phyloP scores from a whole-genome alignment of 92 coral and sea anemone genomes.

The Scolanthus callimorphus region DNA sequence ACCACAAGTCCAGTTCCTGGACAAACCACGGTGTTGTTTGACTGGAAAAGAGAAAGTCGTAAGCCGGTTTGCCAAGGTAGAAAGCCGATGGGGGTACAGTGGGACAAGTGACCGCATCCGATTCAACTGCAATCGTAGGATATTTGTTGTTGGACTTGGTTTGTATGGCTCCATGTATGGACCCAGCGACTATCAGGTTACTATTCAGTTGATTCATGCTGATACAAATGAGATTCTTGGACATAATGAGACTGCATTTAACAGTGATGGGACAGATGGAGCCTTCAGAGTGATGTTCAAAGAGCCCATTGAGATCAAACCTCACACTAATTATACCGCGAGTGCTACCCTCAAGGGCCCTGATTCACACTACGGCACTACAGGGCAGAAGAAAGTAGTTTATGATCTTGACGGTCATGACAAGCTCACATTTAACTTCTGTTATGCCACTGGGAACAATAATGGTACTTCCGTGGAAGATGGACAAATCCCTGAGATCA shows the following conservation, averaged over 20 bases:
- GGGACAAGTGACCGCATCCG: slow-evolving; percentile 98
- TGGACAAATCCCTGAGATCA: slow-evolving; percentile 97
- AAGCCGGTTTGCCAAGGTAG: slow-evolving; percentile 82
- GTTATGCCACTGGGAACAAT: slow-evolving; percentile 92
- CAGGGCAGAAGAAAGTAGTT: slow-evolving; percentile 82
- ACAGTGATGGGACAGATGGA: slow-evolving; percentile 87
- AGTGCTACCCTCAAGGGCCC: slow-evolving; percentile 92
- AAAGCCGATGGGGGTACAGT: slow-evolving; percentile 99
- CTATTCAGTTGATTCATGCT: slow-evolving; percentile 64
- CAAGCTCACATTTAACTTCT: slow-evolving; percentile 83
- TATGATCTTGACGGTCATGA: slow-evolving; percentile 79
- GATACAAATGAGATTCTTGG: slow-evolving; percentile 83
- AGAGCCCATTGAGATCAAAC: slow-evolving; percentile 82
- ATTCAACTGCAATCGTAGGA: slow-evolving; percentile 75
- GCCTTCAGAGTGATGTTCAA: slow-evolving; percentile 95
- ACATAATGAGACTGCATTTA: slow-evolving; percentile 90
- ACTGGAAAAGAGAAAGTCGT: slow-evolving; percentile 92
- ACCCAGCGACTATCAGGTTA: slow-evolving; percentile 94
- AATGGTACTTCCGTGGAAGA: slow-evolving; percentile 98
- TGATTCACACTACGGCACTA: slow-evolving; percentile 95
- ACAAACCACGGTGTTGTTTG: slow-evolving; percentile 90
- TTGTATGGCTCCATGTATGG: slow-evolving; percentile 96
- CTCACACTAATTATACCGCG: slow-evolving; percentile 79
- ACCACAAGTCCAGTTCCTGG: slow-evolving; percentile 84
- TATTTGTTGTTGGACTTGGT: slow-evolving; percentile 95